phyloP scores from a whole-genome alignment of 2,888 invertebrate species.

The Tineola bisselliella region DNA sequence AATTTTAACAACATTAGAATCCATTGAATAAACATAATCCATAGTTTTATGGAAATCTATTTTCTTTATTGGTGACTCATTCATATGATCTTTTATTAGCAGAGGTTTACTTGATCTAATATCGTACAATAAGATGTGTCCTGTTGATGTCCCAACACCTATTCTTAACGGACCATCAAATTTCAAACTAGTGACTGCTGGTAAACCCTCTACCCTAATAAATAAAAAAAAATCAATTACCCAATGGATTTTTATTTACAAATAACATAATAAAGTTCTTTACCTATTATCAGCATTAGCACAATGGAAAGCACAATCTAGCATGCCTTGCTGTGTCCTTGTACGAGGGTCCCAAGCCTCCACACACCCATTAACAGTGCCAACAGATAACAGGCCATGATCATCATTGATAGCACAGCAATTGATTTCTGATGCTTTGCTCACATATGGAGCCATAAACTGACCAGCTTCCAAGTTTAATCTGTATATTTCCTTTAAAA shows the following conservation, averaged over 20 bases:
- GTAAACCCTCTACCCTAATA: constrained; percentile 72
- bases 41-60: constrained; percentile 84
- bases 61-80: constrained; percentile 89
- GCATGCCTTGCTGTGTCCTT: constrained; percentile 76
- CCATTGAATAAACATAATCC: constrained; percentile 89
- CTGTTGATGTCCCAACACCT: constrained; percentile 93
- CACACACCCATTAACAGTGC: constrained; percentile 89
- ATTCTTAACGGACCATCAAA: constrained; percentile 79
- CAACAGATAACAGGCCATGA: constrained; percentile 87
- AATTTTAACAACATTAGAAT: constrained; percentile 86
- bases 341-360: constrained; percentile 97
- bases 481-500: constrained; percentile 85
- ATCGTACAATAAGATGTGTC: constrained; percentile 94
- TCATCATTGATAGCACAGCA: constrained; percentile 87
- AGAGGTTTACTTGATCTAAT: constrained; percentile 91
- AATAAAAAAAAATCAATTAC: neutral
- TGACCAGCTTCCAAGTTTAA: constrained; percentile 95
- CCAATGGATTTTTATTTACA: too few relatives aligned
- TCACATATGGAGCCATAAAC: constrained; percentile 85
- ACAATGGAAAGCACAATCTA: constrained; percentile 84
- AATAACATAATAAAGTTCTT: neutral
- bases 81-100: constrained; percentile 93
- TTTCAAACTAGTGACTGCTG: constrained; percentile 81
- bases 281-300: constrained; percentile 61
- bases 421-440: constrained; percentile 80